Conservation (phyloP, 2,888 invertebrate species). For the Papilio demoleus region DNA sequence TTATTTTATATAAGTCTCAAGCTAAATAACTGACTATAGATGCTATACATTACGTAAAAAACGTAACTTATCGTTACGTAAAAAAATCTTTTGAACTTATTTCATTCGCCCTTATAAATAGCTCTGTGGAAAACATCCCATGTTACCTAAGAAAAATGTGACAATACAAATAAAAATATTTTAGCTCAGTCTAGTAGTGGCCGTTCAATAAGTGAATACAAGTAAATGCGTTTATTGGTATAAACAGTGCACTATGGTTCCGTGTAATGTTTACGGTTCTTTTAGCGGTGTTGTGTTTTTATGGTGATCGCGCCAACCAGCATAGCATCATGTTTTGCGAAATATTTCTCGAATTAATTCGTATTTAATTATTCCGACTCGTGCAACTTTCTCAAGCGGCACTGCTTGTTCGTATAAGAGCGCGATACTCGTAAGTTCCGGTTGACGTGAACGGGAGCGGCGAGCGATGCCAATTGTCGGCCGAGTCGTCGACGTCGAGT, state of each 20-base stretch:
- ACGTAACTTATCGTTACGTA: no score
- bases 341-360: constrained; percentile 26
- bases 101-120: not conserved
- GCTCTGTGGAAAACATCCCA: not conserved
- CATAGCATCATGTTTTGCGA: constrained; percentile 3
- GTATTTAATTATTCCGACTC: constrained; percentile 27
- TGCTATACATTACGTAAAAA: no score
- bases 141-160: not conserved
- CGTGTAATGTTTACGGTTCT: constrained; percentile 19
- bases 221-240: constrained; percentile 3
- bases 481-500: constrained; percentile 1
- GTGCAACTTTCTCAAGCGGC: constrained; percentile 26
- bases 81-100: no score
- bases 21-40: not conserved
- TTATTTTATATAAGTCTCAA: not conserved
- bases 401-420: constrained; percentile 22
- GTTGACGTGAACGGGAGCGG: constrained; percentile 26
- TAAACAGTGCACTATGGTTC: constrained; percentile 8
- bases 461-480: constrained; percentile 2
- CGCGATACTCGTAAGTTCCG: constrained; percentile 20
- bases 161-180: constrained; percentile 5
- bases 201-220: not conserved
- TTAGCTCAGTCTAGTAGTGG: not conserved
- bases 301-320: constrained; percentile 1
- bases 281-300: constrained; percentile 12